A percentile compares a stretch with the other conserved stretches of the same genome.
Evolutionary conservation across 2,113 vertebrate species (phyloP).

Genomic region (Aleadryas rufinucha): DNA sequence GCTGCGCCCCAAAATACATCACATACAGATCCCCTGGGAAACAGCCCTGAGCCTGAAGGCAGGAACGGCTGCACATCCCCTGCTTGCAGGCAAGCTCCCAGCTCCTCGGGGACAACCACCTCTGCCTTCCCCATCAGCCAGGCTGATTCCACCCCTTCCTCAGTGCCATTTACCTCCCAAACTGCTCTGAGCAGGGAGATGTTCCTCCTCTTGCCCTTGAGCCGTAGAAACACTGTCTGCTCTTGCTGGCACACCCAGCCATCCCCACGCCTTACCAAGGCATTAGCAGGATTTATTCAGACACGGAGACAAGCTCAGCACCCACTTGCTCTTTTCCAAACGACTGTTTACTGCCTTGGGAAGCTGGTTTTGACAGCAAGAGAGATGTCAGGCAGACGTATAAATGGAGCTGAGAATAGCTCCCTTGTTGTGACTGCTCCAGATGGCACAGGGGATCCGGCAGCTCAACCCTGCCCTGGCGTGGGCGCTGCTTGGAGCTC

Average conservation of each 20-base stretch:
- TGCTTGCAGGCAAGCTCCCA: neutral
- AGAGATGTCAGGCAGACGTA: constrained; percentile 3
- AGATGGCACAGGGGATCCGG: neutral
- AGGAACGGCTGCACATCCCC: neutral
- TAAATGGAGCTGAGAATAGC: constrained; percentile 30
- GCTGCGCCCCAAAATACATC: fast-evolving
- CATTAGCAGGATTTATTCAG: constrained; percentile 8
- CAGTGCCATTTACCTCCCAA: neutral
- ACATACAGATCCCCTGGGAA: neutral
- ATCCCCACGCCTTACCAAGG: neutral
- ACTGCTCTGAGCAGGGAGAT: neutral
- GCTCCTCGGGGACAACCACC: neutral
- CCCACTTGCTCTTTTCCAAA: constrained; percentile 52
- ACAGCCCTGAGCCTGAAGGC: neutral
- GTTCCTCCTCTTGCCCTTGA: neutral
- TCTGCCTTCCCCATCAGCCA: neutral
- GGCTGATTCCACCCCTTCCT: neutral
- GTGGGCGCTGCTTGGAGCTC: fast-evolving
- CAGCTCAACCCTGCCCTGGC: neutral
- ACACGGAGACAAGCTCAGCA: neutral
- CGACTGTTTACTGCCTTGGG: constrained; percentile 34
- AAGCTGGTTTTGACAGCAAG: constrained; percentile 32
- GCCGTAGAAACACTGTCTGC: neutral
- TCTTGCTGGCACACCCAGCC: neutral
- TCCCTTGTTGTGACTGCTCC: constrained; percentile 1